Percentiles rank a stretch among this genome's conserved stretches.
phyloP scores from a whole-genome alignment of 2,888 invertebrate species.

The Morpho helenor region DNA sequence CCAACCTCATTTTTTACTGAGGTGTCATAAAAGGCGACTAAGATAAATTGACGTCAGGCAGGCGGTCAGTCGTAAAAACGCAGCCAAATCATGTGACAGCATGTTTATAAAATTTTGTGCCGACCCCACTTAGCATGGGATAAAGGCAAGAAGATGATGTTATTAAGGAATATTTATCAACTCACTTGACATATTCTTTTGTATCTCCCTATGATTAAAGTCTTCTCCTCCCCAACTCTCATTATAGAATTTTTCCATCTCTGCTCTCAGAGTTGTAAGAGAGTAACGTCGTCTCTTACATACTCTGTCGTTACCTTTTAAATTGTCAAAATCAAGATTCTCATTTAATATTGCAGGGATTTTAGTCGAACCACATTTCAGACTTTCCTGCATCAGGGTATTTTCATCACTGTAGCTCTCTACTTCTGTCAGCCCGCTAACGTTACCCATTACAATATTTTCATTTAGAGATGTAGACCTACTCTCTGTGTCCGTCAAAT shows the following conservation, averaged over 20 bases:
- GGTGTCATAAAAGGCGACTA: no score
- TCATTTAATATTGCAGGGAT: slow-evolving; percentile 65
- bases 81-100: no score
- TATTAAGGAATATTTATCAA: neutral
- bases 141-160: no score
- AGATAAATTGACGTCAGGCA: no score
- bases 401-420: slow-evolving; percentile 29
- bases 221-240: slow-evolving; percentile 82
- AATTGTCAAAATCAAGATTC: slow-evolving; percentile 67
- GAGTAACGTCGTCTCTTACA: slow-evolving; percentile 57
- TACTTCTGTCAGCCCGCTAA: slow-evolving; percentile 52
- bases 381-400: slow-evolving; percentile 26
- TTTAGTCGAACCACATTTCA: slow-evolving; percentile 62
- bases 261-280: slow-evolving; percentile 59
- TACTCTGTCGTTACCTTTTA: slow-evolving; percentile 58
- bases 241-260: slow-evolving; percentile 83
- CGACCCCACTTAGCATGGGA: no score
- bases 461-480: slow-evolving; percentile 44
- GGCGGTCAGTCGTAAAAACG: no score
- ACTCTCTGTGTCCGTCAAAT: slow-evolving; percentile 45
- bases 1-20: no score
- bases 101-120: no score
- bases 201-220: slow-evolving; percentile 78
- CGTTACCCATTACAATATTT: slow-evolving; percentile 64
- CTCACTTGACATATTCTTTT: slow-evolving; percentile 83